These are phyloP conservation scores for Pachydiplax longipennis DNA, from an alignment of 2,888 invertebrate genomes.

Conservation along the genomic window DNA sequence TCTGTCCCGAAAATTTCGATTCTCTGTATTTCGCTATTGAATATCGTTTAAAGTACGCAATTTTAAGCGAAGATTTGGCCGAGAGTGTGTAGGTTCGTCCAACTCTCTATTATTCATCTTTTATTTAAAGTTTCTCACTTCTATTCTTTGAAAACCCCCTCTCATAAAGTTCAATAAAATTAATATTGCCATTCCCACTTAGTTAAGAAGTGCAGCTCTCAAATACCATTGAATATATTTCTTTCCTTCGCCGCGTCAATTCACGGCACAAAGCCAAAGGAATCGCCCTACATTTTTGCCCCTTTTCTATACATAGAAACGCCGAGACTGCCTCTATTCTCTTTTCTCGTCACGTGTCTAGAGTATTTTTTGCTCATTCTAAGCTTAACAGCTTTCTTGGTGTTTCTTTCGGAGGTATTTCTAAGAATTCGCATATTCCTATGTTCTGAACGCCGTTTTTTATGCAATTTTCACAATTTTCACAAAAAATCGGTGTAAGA, in stretches of 20 bases:
- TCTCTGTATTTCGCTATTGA: too few relatives aligned
- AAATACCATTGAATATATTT: not conserved
- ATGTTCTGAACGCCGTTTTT: too few relatives aligned
- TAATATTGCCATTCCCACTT: not conserved
- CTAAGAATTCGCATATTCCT: not conserved
- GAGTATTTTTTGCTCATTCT: not conserved
- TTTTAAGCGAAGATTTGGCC: too few relatives aligned
- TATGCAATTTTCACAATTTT: too few relatives aligned
- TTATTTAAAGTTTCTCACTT: too few relatives aligned
- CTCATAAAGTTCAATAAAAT: too few relatives aligned
- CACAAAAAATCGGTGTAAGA: too few relatives aligned
- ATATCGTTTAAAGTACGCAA: too few relatives aligned
- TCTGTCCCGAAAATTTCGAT: too few relatives aligned
- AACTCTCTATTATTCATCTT: too few relatives aligned
- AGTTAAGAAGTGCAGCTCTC: not conserved
- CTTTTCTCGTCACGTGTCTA: not conserved
- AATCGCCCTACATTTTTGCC: not conserved
- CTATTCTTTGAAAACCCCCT: too few relatives aligned
- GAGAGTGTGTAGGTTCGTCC: too few relatives aligned
- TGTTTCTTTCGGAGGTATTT: not conserved
- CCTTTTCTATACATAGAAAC: not conserved
- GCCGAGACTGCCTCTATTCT: not conserved
- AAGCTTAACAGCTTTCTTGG: not conserved
- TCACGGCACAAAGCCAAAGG: conserved; percentile 3
- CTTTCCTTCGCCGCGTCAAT: not conserved